Conservation (phyloP, 2,113 vertebrate species). For the Callipepla californica region DNA sequence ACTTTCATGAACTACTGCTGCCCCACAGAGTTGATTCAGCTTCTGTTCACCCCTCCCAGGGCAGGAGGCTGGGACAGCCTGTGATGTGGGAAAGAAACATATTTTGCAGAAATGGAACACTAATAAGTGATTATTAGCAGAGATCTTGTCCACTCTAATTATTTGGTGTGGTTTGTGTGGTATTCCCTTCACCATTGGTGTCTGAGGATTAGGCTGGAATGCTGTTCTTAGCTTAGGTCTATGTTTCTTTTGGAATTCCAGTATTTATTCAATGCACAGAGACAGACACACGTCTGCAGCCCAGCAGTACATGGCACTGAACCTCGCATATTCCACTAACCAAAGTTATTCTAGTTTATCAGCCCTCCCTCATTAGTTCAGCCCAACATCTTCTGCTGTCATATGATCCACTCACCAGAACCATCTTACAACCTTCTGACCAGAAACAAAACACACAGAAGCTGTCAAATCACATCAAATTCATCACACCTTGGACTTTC, state of each 20-base stretch:
- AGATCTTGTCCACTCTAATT: not conserved
- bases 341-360: not conserved
- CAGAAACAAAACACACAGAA: not conserved
- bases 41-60: not conserved
- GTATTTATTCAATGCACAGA: not conserved
- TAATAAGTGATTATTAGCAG: constrained; percentile 12
- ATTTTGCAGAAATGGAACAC: not conserved
- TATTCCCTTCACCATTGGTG: not conserved
- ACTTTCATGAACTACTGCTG: not conserved
- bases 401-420: not conserved
- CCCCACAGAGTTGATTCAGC: not conserved
- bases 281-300: not conserved
- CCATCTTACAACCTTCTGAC: not conserved
- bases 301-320: not conserved
- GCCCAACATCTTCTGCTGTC: not conserved
- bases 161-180: constrained; percentile 27
- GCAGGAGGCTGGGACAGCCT: not conserved
- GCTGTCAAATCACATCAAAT: not conserved
- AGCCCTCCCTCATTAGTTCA: not conserved
- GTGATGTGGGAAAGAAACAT: not conserved
- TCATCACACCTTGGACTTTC: not conserved
- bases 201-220: not conserved
- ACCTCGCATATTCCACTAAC: not conserved
- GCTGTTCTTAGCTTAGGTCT: not conserved
- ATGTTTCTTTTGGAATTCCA: not conserved